phyloP scores from a whole-genome alignment of 2,797 vertebrate species.

The Taeniopygia guttata region DNA sequence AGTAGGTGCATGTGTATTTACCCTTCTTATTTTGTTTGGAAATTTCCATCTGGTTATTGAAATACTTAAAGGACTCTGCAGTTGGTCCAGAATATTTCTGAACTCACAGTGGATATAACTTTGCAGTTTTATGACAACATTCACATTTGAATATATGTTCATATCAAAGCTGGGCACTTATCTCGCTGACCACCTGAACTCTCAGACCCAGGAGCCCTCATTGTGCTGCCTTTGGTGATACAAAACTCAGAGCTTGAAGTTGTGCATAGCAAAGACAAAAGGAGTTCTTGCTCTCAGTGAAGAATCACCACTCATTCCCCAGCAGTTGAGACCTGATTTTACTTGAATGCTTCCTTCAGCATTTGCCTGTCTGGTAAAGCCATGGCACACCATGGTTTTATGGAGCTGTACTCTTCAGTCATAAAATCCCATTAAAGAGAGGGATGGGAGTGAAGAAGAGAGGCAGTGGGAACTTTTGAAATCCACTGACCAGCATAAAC shows the following conservation, averaged over 20 bases:
- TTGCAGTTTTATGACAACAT: neutral
- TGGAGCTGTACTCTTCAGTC: neutral
- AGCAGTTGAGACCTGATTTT: neutral
- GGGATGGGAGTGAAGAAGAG: neutral
- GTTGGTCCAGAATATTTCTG: neutral
- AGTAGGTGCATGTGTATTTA: neutral
- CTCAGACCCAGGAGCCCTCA: neutral
- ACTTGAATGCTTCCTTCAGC: neutral
- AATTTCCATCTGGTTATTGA: constrained; percentile 23
- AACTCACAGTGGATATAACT: neutral
- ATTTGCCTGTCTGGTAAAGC: neutral
- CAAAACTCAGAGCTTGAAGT: neutral
- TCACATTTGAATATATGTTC: neutral
- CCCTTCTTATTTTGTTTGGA: constrained; percentile 23
- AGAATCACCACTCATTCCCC: neutral
- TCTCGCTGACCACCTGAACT: neutral
- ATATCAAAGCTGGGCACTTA: neutral
- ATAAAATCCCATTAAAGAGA: neutral
- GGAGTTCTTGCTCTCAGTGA: neutral
- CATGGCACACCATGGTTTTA: neutral
- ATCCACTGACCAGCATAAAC: neutral
- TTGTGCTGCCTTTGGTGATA: neutral
- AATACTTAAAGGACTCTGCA: neutral
- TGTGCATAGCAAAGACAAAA: neutral
- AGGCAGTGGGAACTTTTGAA: neutral